Evolutionary conservation across 2,113 vertebrate genomes (phyloP).

Genomic region (Hippocampus comes): DNA sequence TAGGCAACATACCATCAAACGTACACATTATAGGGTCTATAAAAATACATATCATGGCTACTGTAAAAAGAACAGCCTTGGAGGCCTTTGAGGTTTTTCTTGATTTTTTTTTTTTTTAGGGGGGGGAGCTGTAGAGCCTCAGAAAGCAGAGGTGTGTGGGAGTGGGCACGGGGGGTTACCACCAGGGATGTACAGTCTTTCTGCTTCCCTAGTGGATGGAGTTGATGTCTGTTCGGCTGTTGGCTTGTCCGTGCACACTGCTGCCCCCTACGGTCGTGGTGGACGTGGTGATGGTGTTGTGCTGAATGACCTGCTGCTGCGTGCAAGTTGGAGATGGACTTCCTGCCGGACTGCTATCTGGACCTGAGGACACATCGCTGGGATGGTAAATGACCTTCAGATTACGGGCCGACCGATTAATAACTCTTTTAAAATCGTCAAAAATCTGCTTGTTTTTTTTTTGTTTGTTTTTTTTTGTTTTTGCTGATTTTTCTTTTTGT

Average conservation of each 20-base stretch:
- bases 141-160: conserved; percentile 29
- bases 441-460: no score
- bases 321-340: conserved; percentile 88
- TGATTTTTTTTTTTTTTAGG: conserved; percentile 16
- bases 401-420: neutral
- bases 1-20: conserved; percentile 33
- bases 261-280: conserved; percentile 87
- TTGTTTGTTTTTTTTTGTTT: no score
- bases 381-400: conserved; percentile 2
- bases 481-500: no score
- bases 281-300: conserved; percentile 98
- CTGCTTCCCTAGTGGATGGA: conserved; percentile 86
- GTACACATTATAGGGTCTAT: conserved; percentile 72
- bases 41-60: conserved; percentile 80
- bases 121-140: conserved; percentile 48
- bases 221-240: conserved; percentile 96
- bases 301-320: conserved; percentile 98
- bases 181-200: conserved; percentile 30
- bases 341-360: conserved; percentile 90
- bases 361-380: conserved; percentile 77
- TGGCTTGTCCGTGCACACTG: conserved; percentile 85
- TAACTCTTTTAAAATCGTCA: no score
- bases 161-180: conserved; percentile 9
- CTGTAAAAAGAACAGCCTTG: conserved; percentile 81
- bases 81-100: conserved; percentile 77